These are phyloP conservation scores for Caenorhabditis latens DNA, from an alignment of 1,140 invertebrate genomes.

Conservation along the genomic window DNA sequence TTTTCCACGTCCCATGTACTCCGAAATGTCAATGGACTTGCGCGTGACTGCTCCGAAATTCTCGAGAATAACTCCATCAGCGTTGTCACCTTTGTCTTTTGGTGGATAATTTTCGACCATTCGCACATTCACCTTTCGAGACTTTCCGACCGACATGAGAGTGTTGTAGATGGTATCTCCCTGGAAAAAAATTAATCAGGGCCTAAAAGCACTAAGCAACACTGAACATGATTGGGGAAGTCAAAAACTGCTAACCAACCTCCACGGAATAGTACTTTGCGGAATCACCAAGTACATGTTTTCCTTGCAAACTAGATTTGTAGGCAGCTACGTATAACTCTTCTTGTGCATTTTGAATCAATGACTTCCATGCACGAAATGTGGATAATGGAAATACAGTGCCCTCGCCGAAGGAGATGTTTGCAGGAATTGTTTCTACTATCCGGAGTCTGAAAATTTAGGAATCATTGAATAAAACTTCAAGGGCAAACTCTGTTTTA, in stretches of 20 bases:
- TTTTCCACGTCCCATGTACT: slow-evolving; percentile 87
- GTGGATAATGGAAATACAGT: slow-evolving; percentile 65
- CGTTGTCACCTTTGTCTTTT: slow-evolving; percentile 77
- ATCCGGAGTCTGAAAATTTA: slow-evolving; percentile 70
- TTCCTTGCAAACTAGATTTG: slow-evolving; percentile 74
- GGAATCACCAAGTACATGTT: slow-evolving; percentile 73
- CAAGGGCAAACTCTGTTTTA: background rate
- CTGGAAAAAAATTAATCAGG: slow-evolving; percentile 64
- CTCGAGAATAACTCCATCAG: slow-evolving; percentile 70
- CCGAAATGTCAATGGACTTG: slow-evolving; percentile 87
- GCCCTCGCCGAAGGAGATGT: slow-evolving; percentile 68
- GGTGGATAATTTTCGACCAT: slow-evolving; percentile 77
- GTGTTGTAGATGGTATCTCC: slow-evolving; percentile 72
- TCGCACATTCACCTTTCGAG: slow-evolving; percentile 68
- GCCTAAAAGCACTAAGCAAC: background rate
- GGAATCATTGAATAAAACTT: background rate
- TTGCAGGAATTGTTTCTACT: slow-evolving; percentile 75
- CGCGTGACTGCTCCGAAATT: slow-evolving; percentile 82
- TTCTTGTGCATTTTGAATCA: slow-evolving; percentile 70
- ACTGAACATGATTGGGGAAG: slow-evolving; percentile 11
- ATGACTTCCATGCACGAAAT: slow-evolving; percentile 71
- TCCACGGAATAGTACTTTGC: slow-evolving; percentile 67
- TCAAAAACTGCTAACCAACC: slow-evolving; percentile 40
- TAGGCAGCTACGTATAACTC: slow-evolving; percentile 74
- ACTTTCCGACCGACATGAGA: slow-evolving; percentile 66